Evolutionary conservation across 2,113 vertebrate genomes (phyloP), one percentile per base, ranked within the genome.

Genomic region (Rhizomys pruinosus): DNA sequence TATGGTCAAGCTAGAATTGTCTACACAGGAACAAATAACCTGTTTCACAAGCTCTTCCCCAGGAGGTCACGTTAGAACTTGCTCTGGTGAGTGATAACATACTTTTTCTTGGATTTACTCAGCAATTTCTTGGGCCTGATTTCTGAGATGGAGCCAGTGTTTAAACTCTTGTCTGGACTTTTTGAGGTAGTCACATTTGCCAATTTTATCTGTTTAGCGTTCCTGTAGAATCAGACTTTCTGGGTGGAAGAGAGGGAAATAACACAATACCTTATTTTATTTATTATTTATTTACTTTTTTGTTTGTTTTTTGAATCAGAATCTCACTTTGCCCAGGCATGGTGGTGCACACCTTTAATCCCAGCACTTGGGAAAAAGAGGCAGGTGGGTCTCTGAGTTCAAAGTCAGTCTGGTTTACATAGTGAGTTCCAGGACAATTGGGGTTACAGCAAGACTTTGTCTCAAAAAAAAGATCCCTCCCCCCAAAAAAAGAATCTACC

Each of bases 91-190:
- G 22, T 89, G 59, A 84, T 87, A 91, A 78, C 73, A 63, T 25
- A 47, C 37, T 87, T 96, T 94, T 68, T 47, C 59, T 88, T 84
- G 74, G 47, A 79, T 85, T 94, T 95, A 82, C 66, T 91, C 42
- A 59, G 47, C 68, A 64, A 73, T 88, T 91, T 88, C 91, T 87
- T 85, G 80, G 91, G 39, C 76, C 42, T 93, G 68, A 52, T 91
- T 95, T 90, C 90, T 89, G 57, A 68, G 52, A 15, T 85, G 52
- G 61, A 87, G 37, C 47, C 71, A 74, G 80, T 72, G 16, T 52
- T 57, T 82, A n/a, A 87, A 80, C 22, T 61, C 22, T 39, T 66
- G 59, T 82, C 25, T 52, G 8, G 20, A 13, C 47, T 76, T 87
- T 95, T 94, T 90, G 71, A 84, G 55, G 13, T 80, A 39, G 39